Evolutionary conservation across 2,888 invertebrate genomes (phyloP).

Genomic region (Drosophila robusta): DNA sequence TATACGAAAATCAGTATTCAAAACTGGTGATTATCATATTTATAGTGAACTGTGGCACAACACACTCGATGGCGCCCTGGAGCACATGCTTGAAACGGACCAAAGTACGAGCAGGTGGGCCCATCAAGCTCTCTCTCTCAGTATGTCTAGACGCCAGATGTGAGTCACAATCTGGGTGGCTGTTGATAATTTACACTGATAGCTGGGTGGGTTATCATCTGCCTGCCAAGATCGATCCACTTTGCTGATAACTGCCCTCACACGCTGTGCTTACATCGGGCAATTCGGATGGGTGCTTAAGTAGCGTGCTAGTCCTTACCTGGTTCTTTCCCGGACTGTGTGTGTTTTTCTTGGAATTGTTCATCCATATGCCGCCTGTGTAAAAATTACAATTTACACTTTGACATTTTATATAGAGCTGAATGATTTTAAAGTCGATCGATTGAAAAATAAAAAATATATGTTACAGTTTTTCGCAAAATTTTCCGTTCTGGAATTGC

Average conservation of each 20-base stretch:
- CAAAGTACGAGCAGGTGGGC: constrained; percentile 17
- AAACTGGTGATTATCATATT: neutral
- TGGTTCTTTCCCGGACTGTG: too few species aligned
- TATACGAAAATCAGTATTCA: constrained; percentile 14
- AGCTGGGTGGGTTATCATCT: neutral
- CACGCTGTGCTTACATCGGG: neutral
- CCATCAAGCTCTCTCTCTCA: neutral
- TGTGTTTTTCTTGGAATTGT: too few species aligned
- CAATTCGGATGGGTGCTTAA: too few species aligned
- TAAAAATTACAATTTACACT: too few species aligned
- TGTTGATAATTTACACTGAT: neutral
- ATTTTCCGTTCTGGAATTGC: too few species aligned
- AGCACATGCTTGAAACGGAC: constrained; percentile 5
- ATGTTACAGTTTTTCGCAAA: too few species aligned
- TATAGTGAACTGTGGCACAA: constrained; percentile 20
- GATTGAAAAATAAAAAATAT: too few species aligned
- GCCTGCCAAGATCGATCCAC: neutral
- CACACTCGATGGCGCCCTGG: neutral
- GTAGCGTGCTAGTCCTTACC: too few species aligned
- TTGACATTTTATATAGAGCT: too few species aligned
- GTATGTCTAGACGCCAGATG: neutral
- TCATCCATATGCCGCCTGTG: neutral
- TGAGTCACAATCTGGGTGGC: constrained; percentile 28
- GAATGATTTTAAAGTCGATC: too few species aligned
- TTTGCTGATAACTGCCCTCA: constrained; percentile 3